Conservation (phyloP, 2,113 vertebrate species). For the Chloropsis hardwickii region DNA sequence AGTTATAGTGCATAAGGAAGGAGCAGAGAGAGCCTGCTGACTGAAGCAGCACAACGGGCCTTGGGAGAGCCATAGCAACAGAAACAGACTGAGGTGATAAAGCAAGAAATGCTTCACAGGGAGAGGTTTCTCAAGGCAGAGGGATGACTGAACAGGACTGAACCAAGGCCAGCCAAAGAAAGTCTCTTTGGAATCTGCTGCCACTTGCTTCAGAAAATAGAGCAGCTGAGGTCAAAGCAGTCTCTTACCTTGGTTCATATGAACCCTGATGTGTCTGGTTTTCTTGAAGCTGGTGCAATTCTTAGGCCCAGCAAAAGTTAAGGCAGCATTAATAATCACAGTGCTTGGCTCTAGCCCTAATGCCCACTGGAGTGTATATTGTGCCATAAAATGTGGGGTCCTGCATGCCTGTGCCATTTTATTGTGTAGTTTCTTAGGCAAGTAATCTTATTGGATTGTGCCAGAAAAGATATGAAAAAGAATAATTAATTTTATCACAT, state of each 20-base stretch:
- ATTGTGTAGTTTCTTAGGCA: not conserved
- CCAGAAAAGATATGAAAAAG: not conserved
- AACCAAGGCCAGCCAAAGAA: not conserved
- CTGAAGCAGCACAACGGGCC: rapidly evolving
- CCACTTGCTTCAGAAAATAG: not conserved
- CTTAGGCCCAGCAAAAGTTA: not conserved
- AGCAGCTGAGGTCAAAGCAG: not conserved
- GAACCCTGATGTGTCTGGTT: not conserved
- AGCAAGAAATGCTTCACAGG: not conserved
- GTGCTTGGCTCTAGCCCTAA: not conserved
- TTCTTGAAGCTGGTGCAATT: not conserved
- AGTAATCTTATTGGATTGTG: not conserved
- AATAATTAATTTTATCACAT: not conserved
- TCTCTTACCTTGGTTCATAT: not conserved
- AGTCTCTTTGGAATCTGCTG: not conserved
- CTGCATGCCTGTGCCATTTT: not conserved
- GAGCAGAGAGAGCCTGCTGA: not conserved
- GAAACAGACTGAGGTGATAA: not conserved
- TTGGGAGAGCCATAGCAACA: not conserved
- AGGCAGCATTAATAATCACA: not conserved
- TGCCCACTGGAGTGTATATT: not conserved
- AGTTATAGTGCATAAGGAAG: not conserved
- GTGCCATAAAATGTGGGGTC: not conserved
- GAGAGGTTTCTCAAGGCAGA: not conserved
- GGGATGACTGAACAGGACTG: not conserved